Percentiles rank a stretch among this genome's conserved stretches.
phyloP scores from a whole-genome alignment of 2,113 vertebrate species.

The Barnardius zonarius region DNA sequence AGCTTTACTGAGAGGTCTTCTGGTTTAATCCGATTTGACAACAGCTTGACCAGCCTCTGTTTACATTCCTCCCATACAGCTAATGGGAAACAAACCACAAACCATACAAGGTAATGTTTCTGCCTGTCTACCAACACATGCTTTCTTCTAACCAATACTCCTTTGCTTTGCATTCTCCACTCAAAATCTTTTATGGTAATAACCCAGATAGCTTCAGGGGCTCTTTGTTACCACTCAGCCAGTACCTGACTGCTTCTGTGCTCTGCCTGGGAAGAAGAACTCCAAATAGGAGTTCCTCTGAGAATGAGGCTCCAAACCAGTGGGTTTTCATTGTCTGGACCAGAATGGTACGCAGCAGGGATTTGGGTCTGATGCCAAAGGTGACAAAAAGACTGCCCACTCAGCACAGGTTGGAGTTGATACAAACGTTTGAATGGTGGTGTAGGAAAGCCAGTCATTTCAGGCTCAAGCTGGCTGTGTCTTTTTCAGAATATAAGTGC shows the following conservation, averaged over 20 bases:
- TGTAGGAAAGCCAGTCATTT: not conserved
- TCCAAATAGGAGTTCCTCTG: not conserved
- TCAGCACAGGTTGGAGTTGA: not conserved
- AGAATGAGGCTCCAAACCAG: accelerated
- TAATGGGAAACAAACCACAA: slow-evolving; percentile 27
- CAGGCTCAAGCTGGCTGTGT: not conserved
- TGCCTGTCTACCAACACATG: not conserved
- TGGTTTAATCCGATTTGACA: slow-evolving; percentile 5
- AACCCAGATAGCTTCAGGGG: not conserved
- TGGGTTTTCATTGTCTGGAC: not conserved
- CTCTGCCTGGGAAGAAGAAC: not conserved
- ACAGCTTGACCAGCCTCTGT: not conserved
- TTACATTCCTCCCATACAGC: slow-evolving; percentile 46
- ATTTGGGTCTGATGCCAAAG: not conserved
- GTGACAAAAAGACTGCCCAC: not conserved
- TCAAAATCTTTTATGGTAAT: not conserved
- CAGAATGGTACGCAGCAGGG: not conserved
- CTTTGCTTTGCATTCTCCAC: not conserved
- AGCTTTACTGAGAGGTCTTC: slow-evolving; percentile 1
- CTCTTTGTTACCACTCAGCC: not conserved
- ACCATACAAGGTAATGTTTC: slow-evolving; percentile 49
- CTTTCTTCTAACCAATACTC: not conserved
- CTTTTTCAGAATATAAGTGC: not conserved
- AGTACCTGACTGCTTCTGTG: not conserved
- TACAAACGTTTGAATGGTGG: not conserved